phyloP scores from a whole-genome alignment of 2,888 invertebrate genomes.

The Troides oblongomaculatus region DNA sequence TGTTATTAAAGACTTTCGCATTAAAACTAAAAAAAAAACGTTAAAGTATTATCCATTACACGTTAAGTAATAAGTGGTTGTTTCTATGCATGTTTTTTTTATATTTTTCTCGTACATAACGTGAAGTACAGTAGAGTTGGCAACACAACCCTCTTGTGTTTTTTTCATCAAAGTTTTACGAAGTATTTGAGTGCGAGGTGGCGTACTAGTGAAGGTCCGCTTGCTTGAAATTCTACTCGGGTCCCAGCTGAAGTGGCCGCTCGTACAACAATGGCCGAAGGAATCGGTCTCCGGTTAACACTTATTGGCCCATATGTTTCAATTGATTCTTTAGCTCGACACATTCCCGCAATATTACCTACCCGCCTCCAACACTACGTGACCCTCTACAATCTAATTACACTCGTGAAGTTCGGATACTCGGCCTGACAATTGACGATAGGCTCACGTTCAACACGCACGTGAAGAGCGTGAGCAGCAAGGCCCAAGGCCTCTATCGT shows the following conservation, averaged over 20 bases:
- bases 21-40: no score
- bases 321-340: conserved; percentile 56
- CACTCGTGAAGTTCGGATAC: no score
- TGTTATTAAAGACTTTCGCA: no score
- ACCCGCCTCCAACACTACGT: conserved; percentile 12
- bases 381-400: conserved; percentile 13
- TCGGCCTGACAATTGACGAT: no score
- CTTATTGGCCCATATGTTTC: conserved; percentile 70
- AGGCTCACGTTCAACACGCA: no score
- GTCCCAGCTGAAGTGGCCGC: conserved; percentile 56
- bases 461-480: no score
- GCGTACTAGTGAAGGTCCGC: conserved; percentile 37
- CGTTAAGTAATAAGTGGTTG: no score
- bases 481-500: no score
- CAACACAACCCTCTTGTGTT: background rate
- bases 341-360: conserved; percentile 30
- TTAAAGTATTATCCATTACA: no score
- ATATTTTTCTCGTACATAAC: background rate
- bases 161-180: conserved; percentile 18
- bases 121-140: background rate
- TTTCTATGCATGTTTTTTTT: background rate
- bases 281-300: conserved; percentile 65
- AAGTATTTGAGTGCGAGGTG: conserved; percentile 11
- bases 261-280: conserved; percentile 59
- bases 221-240: conserved; percentile 60